Base-by-base conservation (phyloP, 2,888 invertebrate genomes). In the Pocota personata region DNA sequence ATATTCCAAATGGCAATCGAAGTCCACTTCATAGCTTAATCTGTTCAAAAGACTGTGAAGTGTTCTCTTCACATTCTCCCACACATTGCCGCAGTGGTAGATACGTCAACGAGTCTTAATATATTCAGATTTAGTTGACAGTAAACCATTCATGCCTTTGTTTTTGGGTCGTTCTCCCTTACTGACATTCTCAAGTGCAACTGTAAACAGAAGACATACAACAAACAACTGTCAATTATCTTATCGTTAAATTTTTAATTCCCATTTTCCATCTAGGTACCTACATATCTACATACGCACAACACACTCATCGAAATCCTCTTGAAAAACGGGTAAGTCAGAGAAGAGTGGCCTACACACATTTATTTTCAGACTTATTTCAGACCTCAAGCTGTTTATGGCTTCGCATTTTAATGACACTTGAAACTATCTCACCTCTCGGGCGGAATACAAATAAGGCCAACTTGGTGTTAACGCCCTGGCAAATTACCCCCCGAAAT, bases 401-500 rank as follows among this genome's bases (percentile, higher is more conserved):
- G 32, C 55, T 73, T 37, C 40, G 16, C 14, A 50, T 60, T 77
- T 73, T 50, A 52, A 82, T 66, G 55, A 7, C 46, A 72, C 60
- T 78, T 30, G 24, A 79, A 83, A 79, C 55, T 79, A 83, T 79
- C 73, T 40, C 79, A 67, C 19, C 73, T 46, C 43, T 52, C 10
- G 37, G 0, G 1, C 40, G 14, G 79, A 67, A 83, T 83, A 83
- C 79, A 73, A 83, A 83, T 83, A 55, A 79, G 67, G 35, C 62
- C 30, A 55, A 37, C 14, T 46, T 30, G 72, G 55, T 79, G 66
- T 79, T 78, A 73, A 82, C 66, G 78, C 82, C 78, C 82, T 12
- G 10, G 30, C 27, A 55, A 60, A 67, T 72, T 43, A n/a, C 19
- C n/a, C 19, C 24, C 14, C 16, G 10, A 66, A 78, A 60, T 82